phyloP scores from a whole-genome alignment of 2,888 invertebrate species.

The Lasioglossum malachurum region DNA sequence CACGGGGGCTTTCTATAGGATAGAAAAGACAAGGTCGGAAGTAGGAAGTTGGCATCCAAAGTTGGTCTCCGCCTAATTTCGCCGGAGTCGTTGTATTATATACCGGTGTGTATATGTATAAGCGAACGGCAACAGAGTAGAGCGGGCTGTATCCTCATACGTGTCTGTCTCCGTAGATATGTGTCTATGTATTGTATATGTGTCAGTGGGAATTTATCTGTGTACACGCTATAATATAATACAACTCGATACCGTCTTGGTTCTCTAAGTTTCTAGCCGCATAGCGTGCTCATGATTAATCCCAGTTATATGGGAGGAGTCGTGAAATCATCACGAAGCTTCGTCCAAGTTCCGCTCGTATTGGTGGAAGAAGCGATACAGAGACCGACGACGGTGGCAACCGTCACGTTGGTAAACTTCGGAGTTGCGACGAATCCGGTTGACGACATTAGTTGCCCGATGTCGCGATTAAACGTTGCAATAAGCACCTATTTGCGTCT shows the following conservation, averaged over 20 bases:
- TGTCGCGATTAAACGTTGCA: conserved; percentile 58
- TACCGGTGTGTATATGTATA: not conserved
- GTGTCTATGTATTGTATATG: not conserved
- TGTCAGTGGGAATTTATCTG: conserved; percentile 35
- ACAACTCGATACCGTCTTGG: conserved; percentile 59
- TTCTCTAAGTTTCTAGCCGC: conserved; percentile 51
- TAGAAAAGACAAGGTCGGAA: conserved; percentile 66
- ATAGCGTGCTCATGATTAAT: conserved; percentile 65
- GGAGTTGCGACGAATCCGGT: conserved; percentile 46
- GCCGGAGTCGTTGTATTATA: conserved; percentile 39
- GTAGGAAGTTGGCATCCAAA: conserved; percentile 61
- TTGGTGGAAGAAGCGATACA: conserved; percentile 73
- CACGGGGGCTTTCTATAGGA: conserved; percentile 47
- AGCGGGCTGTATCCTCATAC: conserved; percentile 1
- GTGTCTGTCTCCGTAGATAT: not conserved
- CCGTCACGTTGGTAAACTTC: conserved; percentile 66
- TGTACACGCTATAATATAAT: conserved; percentile 50
- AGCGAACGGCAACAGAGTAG: not conserved
- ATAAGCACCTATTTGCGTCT: conserved; percentile 44
- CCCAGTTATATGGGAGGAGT: conserved; percentile 57
- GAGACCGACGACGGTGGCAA: conserved; percentile 45
- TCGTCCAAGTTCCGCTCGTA: conserved; percentile 51
- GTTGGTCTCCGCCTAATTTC: conserved; percentile 68
- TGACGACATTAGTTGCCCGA: conserved; percentile 54
- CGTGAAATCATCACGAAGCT: conserved; percentile 66